Percentiles rank a stretch among this genome's conserved stretches.
Conservation (phyloP, 2,888 invertebrate species). For the Cephus spinipes region DNA sequence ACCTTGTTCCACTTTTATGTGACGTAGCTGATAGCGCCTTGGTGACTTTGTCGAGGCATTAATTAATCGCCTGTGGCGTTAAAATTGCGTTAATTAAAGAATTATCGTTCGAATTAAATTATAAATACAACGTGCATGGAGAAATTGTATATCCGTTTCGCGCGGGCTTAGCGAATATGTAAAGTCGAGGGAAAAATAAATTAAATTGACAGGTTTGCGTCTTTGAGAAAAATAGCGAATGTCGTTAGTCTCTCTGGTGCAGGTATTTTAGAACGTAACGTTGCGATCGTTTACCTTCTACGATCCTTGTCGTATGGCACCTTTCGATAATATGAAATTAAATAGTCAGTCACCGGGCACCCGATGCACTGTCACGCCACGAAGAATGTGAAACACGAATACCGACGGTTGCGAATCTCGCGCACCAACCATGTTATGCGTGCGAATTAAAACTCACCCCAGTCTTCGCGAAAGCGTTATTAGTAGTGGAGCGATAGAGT, state of each 20-base stretch:
- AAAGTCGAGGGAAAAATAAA: background rate
- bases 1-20: slow-evolving; percentile 37
- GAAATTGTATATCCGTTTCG: background rate
- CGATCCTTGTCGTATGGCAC: background rate
- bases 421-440: slow-evolving; percentile 26
- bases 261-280: background rate
- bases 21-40: background rate
- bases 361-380: slow-evolving; percentile 25
- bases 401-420: slow-evolving; percentile 33
- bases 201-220: background rate
- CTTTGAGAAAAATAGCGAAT: background rate
- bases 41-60: background rate
- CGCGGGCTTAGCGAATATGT: background rate
- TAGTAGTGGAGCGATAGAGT: no score
- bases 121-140: background rate
- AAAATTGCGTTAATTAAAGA: background rate
- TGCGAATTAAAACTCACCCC: slow-evolving; percentile 28
- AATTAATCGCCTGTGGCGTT: background rate
- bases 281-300: background rate
- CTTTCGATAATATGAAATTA: slow-evolving; percentile 24
- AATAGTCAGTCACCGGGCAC: slow-evolving; percentile 22
- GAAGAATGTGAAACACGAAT: slow-evolving; percentile 38
- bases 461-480: background rate
- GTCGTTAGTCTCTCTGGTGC: no score
- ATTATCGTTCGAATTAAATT: background rate